Percentiles rank a stretch among this genome's conserved stretches.
Conservation (phyloP, 2,888 invertebrate genomes). For the Heterodera filipjevi region DNA sequence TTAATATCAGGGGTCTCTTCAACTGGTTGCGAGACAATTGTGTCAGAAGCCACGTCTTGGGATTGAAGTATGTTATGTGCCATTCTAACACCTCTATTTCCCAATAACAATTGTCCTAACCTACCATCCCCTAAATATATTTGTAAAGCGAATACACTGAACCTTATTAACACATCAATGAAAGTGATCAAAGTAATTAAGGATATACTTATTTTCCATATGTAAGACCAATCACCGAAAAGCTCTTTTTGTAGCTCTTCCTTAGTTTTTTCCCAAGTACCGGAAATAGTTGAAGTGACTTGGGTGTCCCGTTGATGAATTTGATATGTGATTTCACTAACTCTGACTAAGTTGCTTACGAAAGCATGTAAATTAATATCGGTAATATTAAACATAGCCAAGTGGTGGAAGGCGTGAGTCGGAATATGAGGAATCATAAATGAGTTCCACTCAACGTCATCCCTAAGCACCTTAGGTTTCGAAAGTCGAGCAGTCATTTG, state of each 20-base stretch:
- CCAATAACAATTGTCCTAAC: neutral
- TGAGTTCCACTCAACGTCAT: neutral
- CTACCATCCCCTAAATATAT: neutral
- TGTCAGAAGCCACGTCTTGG: neutral
- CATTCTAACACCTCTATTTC: neutral
- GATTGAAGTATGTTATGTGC: neutral
- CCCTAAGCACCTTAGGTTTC: neutral
- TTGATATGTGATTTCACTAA: neutral
- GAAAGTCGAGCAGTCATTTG: neutral
- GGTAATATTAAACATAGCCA: neutral
- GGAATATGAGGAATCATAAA: neutral
- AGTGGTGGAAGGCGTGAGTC: neutral
- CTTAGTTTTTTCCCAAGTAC: neutral
- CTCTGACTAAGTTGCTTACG: neutral
- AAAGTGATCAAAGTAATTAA: neutral
- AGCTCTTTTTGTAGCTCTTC: neutral
- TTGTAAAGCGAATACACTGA: neutral
- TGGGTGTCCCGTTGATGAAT: neutral
- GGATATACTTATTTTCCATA: neutral
- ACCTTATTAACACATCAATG: neutral
- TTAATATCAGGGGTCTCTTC: too few relatives aligned
- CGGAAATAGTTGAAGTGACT: neutral
- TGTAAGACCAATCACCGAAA: conserved; percentile 6
- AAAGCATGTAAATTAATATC: neutral
- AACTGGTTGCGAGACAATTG: too few relatives aligned